These are phyloP conservation scores for Epinotia bilunana DNA, from an alignment of 2,888 invertebrate genomes.

Conservation along the genomic window DNA sequence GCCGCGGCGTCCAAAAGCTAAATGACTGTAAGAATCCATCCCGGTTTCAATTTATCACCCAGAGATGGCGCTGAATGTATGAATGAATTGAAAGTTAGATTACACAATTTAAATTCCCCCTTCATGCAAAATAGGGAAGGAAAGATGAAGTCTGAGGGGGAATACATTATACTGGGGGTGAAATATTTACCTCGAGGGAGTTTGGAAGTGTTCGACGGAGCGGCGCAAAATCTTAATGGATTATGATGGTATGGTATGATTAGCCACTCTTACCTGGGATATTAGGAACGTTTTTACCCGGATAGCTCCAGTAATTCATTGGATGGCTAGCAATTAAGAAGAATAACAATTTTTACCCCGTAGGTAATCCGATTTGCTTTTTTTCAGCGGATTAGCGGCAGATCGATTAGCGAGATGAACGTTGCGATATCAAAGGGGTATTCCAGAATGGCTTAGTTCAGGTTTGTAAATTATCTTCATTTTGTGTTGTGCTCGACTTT, in stretches of 20 bases:
- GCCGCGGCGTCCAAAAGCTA: slow-evolving; percentile 59
- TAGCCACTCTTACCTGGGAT: slow-evolving; percentile 76
- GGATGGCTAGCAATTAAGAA: slow-evolving; percentile 65
- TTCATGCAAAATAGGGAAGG: slow-evolving; percentile 83
- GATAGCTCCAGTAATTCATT: slow-evolving; percentile 63
- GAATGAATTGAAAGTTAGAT: slow-evolving; percentile 85
- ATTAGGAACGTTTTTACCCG: slow-evolving; percentile 64
- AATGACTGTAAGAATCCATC: slow-evolving; percentile 77
- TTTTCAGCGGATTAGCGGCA: slow-evolving; percentile 51
- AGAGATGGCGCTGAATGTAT: slow-evolving; percentile 84
- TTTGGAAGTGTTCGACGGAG: slow-evolving; percentile 79
- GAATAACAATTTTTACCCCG: slow-evolving; percentile 63
- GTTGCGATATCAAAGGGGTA: slow-evolving; percentile 57
- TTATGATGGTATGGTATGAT: slow-evolving; percentile 82
- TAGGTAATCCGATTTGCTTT: slow-evolving; percentile 49
- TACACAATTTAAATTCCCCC: slow-evolving; percentile 85
- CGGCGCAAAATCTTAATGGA: slow-evolving; percentile 82
- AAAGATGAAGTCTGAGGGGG: slow-evolving; percentile 82
- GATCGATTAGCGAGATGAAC: slow-evolving; percentile 61
- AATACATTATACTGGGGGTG: slow-evolving; percentile 78
- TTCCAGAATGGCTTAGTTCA: slow-evolving; percentile 20
- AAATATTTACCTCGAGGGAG: slow-evolving; percentile 83
- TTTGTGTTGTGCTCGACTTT: slow-evolving; percentile 39
- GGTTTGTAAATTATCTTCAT: slow-evolving; percentile 38
- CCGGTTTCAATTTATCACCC: slow-evolving; percentile 82